Conservation (phyloP, 2,113 vertebrate species). For the Acinonyx jubatus region DNA sequence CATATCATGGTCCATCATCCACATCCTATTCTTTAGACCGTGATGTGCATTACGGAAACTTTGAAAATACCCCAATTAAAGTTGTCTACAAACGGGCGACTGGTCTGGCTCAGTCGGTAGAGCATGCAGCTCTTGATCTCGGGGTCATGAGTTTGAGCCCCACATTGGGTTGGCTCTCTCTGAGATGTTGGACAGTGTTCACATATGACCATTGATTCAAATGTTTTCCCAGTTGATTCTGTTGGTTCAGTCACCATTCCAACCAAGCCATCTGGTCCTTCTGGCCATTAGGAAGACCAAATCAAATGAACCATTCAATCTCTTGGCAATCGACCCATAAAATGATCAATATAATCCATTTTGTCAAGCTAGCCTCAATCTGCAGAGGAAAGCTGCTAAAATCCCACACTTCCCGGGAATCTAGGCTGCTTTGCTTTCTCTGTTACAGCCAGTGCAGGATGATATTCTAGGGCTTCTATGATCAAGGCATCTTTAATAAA, state of each 20-base stretch:
- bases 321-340: constrained; percentile 12
- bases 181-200: constrained; percentile 44
- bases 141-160: no score
- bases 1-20: constrained; percentile 37
- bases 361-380: constrained; percentile 24
- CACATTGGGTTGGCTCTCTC: background rate
- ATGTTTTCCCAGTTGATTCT: constrained; percentile 42
- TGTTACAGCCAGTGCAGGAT: background rate
- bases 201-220: constrained; percentile 44
- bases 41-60: constrained; percentile 37
- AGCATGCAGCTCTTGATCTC: no score
- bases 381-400: constrained; percentile 3
- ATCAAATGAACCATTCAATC: constrained; percentile 56
- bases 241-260: constrained; percentile 24
- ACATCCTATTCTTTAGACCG: constrained; percentile 44
- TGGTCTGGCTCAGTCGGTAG: no score
- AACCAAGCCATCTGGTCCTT: constrained; percentile 56
- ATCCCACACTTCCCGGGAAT: background rate
- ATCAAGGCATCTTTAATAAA: constrained; percentile 50
- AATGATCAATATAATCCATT: constrained; percentile 59
- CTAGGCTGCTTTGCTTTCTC: background rate
- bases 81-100: background rate
- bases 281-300: constrained; percentile 48
- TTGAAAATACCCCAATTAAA: constrained; percentile 52
- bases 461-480: background rate